Base-by-base conservation (phyloP, 2,797 vertebrate species). In the Silurus aristotelis region DNA sequence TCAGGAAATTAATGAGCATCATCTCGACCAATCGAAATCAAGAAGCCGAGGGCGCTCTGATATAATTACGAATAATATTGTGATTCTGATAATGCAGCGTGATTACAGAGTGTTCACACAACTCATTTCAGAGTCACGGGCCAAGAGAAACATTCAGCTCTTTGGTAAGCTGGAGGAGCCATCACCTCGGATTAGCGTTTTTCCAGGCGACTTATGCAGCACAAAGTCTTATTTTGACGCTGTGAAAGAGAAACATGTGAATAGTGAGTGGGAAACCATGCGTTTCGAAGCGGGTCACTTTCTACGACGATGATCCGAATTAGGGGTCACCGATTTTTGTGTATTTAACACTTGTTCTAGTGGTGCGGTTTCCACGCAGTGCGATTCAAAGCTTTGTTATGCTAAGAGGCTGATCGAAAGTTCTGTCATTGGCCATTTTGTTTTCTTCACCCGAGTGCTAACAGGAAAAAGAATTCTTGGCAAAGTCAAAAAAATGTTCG, bases 41-140 rank as follows among this genome's bases (percentile, higher is more conserved):
- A 27, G 17, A 67, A 66, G 27, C 12, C 9, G 19, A 48, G 58
- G 27, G 19, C 52, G n/a, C 5, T 55, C 4, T 31, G n/a, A 5
- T 67, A 73, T 87, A 92, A 93, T 93, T 90, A 92, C 38, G 14
- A 87, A 91, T 86, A 84, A 89, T 83, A 67, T 75, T 77, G 87
- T 82, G 78, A 84, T 85, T 89, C 83, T 77, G 84, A 58, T 86
- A 77, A 85, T 80, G 46, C 68, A 22, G n/a, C 87, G 88, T 25
- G 91, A 91, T 89, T 93, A 52, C 48, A 90, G 89, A 93, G 92
- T 91, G 93, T 94, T 94, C 93, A 91, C 93, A 93, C 91, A 92
- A 92, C 87, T 90, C 83, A 91, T 87, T 89, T 89, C 87, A 89
- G 38, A 60, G 31, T 22, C 43, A 84, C 85, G 80, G 2, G 84